These are phyloP conservation scores for Aulostomus chinensis DNA, from an alignment of 2,797 vertebrate species.

Conservation along the genomic window DNA sequence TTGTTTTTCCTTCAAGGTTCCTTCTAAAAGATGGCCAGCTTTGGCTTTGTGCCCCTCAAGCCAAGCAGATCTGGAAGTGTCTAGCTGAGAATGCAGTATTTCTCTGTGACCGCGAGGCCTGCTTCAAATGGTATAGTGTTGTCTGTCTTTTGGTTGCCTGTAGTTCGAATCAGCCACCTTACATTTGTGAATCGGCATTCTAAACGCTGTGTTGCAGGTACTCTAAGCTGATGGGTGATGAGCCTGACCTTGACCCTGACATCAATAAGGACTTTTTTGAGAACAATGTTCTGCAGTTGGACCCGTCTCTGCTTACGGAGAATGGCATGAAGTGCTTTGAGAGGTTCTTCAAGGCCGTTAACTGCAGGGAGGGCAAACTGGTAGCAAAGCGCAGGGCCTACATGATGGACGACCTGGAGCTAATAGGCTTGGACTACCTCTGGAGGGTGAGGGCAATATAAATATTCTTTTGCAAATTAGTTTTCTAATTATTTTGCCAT, in stretches of 20 bases:
- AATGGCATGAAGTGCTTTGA: conserved; percentile 99
- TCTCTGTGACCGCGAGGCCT: conserved; percentile 98
- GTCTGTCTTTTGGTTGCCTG: not conserved
- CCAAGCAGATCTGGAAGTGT: conserved; percentile 99
- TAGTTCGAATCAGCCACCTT: not conserved
- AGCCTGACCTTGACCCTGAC: conserved; percentile 98
- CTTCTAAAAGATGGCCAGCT: conserved; percentile 98
- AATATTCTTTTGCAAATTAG: no score
- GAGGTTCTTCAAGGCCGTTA: conserved; percentile 99
- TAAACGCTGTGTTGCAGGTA: conserved; percentile 66
- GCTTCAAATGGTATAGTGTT: conserved; percentile 92
- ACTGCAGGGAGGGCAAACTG: conserved; percentile 98
- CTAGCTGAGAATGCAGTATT: conserved; percentile 99
- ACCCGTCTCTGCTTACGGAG: conserved; percentile 97
- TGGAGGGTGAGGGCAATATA: conserved; percentile 95
- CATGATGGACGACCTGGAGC: conserved; percentile 99
- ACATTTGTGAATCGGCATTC: not conserved
- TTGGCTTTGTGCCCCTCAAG: conserved; percentile 98
- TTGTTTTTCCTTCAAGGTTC: conserved; percentile 81
- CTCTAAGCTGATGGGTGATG: conserved; percentile 99
- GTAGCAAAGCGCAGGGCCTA: conserved; percentile 97
- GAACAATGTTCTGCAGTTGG: conserved; percentile 98
- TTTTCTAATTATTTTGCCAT: no score
- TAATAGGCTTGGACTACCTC: conserved; percentile 98
- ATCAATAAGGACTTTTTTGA: conserved; percentile 99